phyloP scores from a whole-genome alignment of 1,140 invertebrate species.

The Helicoverpa zea region DNA sequence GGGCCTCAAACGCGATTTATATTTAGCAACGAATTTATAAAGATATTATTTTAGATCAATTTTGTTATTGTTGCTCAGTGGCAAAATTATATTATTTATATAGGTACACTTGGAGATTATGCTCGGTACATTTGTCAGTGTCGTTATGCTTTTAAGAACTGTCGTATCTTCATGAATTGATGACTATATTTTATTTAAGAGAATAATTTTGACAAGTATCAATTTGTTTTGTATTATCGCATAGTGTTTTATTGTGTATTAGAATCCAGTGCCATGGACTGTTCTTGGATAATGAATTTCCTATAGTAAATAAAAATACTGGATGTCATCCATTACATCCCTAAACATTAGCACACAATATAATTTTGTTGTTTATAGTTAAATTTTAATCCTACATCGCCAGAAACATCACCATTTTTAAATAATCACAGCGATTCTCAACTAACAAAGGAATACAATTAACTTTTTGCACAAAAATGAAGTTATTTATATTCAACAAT shows the following conservation, averaged over 20 bases:
- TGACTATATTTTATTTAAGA: slow-evolving; percentile 7
- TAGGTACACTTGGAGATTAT: neutral
- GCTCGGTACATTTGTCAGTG: neutral
- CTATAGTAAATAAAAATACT: no score
- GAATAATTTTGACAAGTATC: slow-evolving; percentile 4
- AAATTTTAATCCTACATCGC: neutral
- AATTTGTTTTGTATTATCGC: neutral
- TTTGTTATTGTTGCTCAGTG: neutral
- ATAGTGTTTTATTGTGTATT: neutral
- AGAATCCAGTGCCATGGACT: no score
- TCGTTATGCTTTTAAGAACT: slow-evolving; percentile 8
- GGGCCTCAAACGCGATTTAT: neutral
- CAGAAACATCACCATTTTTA: neutral
- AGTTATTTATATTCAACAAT: slow-evolving; percentile 24
- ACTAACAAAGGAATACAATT: slow-evolving; percentile 29
- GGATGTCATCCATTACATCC: no score
- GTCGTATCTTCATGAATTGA: no score
- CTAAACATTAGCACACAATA: no score
- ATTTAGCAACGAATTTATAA: neutral
- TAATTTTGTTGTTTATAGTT: no score
- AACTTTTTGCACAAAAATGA: slow-evolving; percentile 13
- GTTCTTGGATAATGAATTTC: no score
- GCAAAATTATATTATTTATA: neutral
- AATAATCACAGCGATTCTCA: neutral
- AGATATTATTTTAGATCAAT: neutral